Percentiles rank a stretch among this genome's conserved stretches.
phyloP scores from a whole-genome alignment of 2,888 invertebrate species.

The Tribolium freemani region DNA sequence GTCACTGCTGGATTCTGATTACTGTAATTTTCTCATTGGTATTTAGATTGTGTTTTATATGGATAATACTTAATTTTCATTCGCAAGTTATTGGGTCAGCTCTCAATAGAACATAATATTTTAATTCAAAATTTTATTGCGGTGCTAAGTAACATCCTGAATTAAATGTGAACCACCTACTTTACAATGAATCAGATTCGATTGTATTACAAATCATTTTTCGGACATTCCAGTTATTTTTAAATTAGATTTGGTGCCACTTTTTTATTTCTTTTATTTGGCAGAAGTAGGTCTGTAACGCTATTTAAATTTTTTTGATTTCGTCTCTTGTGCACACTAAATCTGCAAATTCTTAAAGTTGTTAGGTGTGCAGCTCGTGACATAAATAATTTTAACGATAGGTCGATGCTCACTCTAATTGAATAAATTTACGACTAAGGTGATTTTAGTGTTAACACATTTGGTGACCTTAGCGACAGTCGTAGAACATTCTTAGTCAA shows the following conservation, averaged over 20 bases:
- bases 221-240: constrained; percentile 1
- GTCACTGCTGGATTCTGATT: constrained; percentile 32
- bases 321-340: too few species aligned
- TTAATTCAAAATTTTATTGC: constrained; percentile 20
- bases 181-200: not conserved
- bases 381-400: constrained; percentile 26
- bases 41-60: constrained; percentile 22
- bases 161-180: constrained; percentile 5
- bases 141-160: constrained; percentile 25
- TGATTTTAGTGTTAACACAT: constrained; percentile 32
- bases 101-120: constrained; percentile 22
- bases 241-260: constrained; percentile 1
- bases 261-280: not conserved
- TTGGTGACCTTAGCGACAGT: constrained; percentile 19
- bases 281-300: not conserved
- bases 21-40: constrained; percentile 35
- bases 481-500: constrained; percentile 16
- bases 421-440: constrained; percentile 30
- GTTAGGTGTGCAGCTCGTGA: not conserved
- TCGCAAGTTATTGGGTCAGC: constrained; percentile 27
- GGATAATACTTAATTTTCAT: constrained; percentile 29
- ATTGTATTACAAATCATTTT: not conserved
- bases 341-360: not conserved
- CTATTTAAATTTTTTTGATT: not conserved
- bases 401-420: constrained; percentile 14